Evolutionary conservation across 2,888 invertebrate genomes (phyloP).

Genomic region (Agonum fuliginosum): DNA sequence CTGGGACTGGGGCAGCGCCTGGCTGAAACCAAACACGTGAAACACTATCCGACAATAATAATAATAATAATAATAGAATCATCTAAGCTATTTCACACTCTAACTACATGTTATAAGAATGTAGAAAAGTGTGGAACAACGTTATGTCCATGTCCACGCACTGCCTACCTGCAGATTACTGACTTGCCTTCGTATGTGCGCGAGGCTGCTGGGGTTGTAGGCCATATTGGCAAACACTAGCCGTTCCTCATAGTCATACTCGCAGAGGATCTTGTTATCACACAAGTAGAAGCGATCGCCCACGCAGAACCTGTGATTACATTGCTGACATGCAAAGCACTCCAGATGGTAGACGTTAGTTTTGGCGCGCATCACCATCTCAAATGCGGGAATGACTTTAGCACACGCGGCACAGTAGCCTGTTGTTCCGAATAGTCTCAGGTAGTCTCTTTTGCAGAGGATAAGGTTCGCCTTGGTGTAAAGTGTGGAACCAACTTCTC

Average conservation of each 20-base stretch:
- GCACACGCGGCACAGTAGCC: conserved; percentile 94
- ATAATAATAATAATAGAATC: no score
- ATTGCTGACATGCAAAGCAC: conserved; percentile 96
- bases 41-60: no score
- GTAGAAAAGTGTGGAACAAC: no score
- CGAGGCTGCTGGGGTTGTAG: conserved; percentile 88
- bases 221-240: conserved; percentile 93
- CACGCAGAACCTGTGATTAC: conserved; percentile 96
- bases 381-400: conserved; percentile 95
- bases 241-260: conserved; percentile 94
- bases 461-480: conserved; percentile 94
- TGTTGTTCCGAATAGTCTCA: conserved; percentile 92
- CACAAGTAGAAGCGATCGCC: conserved; percentile 95
- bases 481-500: conserved; percentile 92
- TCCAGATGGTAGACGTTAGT: conserved; percentile 95
- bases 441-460: conserved; percentile 93
- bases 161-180: conserved; percentile 75
- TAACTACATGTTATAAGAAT: no score
- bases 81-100: no score
- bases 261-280: conserved; percentile 95
- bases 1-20: conserved; percentile 70
- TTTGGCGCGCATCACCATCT: conserved; percentile 96
- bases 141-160: not conserved
- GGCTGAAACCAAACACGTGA: conserved; percentile 71
- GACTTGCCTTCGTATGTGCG: conserved; percentile 90